phyloP scores from a whole-genome alignment of 2,797 vertebrate genomes.

The Sebastes elongatus region DNA sequence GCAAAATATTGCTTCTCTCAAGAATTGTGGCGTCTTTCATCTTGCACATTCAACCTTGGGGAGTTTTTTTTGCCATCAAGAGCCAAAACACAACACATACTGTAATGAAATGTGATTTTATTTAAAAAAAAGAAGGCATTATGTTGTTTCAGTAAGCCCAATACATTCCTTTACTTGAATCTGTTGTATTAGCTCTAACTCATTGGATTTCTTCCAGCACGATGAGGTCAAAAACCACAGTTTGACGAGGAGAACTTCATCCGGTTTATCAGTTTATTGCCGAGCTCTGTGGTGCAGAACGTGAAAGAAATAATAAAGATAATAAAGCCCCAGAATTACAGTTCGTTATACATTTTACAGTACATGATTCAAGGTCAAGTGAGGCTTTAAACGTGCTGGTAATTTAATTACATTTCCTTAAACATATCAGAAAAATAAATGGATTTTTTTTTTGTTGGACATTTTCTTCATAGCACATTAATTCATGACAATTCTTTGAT shows the following conservation, averaged over 20 bases:
- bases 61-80: neutral
- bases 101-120: neutral
- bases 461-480: slow-evolving; percentile 12
- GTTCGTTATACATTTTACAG: slow-evolving; percentile 35
- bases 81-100: neutral
- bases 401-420: slow-evolving; percentile 2
- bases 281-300: slow-evolving; percentile 9
- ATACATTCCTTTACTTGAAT: neutral
- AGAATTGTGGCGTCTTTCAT: neutral
- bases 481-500: neutral
- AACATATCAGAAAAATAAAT: slow-evolving; percentile 18
- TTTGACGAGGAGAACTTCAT: slow-evolving; percentile 52
- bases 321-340: neutral
- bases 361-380: slow-evolving; percentile 45
- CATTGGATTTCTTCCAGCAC: neutral
- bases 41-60: neutral
- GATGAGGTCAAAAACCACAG: slow-evolving; percentile 11
- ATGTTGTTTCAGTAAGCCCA: neutral
- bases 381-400: slow-evolving; percentile 11
- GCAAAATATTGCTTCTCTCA: neutral
- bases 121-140: neutral
- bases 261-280: slow-evolving; percentile 24
- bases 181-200: neutral
- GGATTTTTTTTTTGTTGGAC: neutral
- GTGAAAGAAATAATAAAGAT: neutral